Evolutionary conservation across 2,113 vertebrate genomes (phyloP).

Genomic region (Pterophyllum scalare): DNA sequence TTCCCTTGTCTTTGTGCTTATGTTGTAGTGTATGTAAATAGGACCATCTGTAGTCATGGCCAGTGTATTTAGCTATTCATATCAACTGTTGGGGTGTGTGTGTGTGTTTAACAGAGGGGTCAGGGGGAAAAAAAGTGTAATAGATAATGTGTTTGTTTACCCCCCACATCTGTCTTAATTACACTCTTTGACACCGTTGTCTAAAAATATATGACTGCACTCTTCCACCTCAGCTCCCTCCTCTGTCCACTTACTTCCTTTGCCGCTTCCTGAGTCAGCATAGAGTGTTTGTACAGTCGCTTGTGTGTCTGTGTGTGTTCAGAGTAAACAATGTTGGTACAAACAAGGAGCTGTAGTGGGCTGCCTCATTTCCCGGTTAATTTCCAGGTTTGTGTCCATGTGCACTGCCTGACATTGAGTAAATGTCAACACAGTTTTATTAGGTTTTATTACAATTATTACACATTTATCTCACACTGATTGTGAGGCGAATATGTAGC

Average conservation of each 20-base stretch:
- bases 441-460: slow-evolving; percentile 23
- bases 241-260: slow-evolving; percentile 40
- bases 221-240: slow-evolving; percentile 42
- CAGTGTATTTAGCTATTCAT: neutral
- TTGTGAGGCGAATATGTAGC: slow-evolving; percentile 15
- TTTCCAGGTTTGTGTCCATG: slow-evolving; percentile 53
- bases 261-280: slow-evolving; percentile 67
- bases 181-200: slow-evolving; percentile 71
- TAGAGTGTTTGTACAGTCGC: slow-evolving; percentile 79
- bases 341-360: slow-evolving; percentile 26
- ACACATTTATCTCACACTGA: neutral
- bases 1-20: slow-evolving; percentile 19
- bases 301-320: slow-evolving; percentile 4
- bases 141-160: slow-evolving; percentile 59
- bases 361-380: slow-evolving; percentile 56
- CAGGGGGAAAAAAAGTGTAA: neutral
- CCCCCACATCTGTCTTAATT: slow-evolving; percentile 44
- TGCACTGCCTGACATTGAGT: neutral
- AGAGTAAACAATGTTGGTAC: slow-evolving; percentile 68
- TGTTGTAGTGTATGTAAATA: neutral
- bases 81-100: neutral
- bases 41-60: neutral
- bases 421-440: neutral
- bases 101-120: neutral
- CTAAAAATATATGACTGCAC: slow-evolving; percentile 74